These are phyloP conservation scores for Speoplatyrhinus poulsoni DNA, from an alignment of 2,113 vertebrate species.

Conservation along the genomic window DNA sequence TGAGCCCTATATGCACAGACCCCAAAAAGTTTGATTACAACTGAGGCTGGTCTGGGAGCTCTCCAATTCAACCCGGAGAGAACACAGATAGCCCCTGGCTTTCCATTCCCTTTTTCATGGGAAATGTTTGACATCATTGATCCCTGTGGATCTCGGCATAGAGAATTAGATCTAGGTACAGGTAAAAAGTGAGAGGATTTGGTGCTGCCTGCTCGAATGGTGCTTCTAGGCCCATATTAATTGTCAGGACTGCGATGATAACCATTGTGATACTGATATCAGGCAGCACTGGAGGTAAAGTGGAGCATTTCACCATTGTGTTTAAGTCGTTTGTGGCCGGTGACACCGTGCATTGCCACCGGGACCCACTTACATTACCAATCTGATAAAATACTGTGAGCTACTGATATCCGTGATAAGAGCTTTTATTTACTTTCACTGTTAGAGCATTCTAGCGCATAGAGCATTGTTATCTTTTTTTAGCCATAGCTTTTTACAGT, in stretches of 20 bases:
- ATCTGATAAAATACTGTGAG: slow-evolving; percentile 57
- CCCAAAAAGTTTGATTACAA: slow-evolving; percentile 21
- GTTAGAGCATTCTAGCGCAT: slow-evolving; percentile 27
- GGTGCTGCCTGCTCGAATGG: slow-evolving; percentile 7
- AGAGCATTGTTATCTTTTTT: slow-evolving; percentile 9
- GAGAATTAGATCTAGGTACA: slow-evolving; percentile 27
- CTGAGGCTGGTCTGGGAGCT: slow-evolving; percentile 21
- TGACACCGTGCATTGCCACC: slow-evolving; percentile 30
- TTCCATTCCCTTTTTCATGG: slow-evolving; percentile 23
- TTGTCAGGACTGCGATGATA: neutral
- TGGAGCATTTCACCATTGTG: slow-evolving; percentile 52
- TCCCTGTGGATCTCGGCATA: slow-evolving; percentile 26
- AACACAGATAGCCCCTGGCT: slow-evolving; percentile 23
- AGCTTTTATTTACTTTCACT: slow-evolving; percentile 46
- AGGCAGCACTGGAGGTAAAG: slow-evolving; percentile 33
- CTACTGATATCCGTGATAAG: slow-evolving; percentile 35
- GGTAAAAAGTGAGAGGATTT: neutral
- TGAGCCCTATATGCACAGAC: slow-evolving; percentile 17
- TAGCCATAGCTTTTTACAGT: slow-evolving; percentile 22
- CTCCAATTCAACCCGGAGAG: slow-evolving; percentile 31
- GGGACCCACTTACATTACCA: slow-evolving; percentile 50
- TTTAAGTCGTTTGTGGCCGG: slow-evolving; percentile 35
- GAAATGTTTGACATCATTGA: slow-evolving; percentile 38
- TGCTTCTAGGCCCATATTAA: slow-evolving; percentile 22
- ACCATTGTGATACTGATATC: neutral